Conservation (phyloP, 2,797 vertebrate species). For the Pogoniulus pusillus region DNA sequence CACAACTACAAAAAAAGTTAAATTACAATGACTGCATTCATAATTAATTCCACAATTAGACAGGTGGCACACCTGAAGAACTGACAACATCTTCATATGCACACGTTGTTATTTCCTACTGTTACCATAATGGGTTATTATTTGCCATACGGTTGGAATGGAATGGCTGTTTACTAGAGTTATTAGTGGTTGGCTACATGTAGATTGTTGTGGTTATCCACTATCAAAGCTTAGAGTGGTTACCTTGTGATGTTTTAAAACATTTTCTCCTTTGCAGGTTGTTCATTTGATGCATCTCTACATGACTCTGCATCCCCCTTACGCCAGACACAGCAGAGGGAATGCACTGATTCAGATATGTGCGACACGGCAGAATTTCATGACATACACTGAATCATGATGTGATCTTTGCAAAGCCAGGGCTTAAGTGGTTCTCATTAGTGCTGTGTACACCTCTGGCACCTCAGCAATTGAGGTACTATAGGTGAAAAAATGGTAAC, state of each 20-base stretch:
- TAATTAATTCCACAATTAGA: background rate
- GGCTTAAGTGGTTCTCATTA: background rate
- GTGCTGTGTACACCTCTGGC: background rate
- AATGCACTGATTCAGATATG: background rate
- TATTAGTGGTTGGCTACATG: background rate
- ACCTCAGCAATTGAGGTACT: background rate
- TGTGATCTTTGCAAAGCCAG: background rate
- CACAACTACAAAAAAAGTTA: background rate
- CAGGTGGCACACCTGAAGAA: background rate
- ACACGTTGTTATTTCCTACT: background rate
- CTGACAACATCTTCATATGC: background rate
- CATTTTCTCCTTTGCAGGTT: background rate
- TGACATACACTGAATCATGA: background rate
- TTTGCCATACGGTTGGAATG: background rate
- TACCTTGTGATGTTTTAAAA: background rate
- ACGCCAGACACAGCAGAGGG: background rate
- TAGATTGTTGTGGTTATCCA: background rate
- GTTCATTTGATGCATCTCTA: background rate
- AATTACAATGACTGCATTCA: background rate
- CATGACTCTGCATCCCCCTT: background rate
- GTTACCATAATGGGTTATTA: background rate
- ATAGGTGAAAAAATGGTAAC: background rate
- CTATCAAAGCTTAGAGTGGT: background rate
- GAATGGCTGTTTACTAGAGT: background rate
- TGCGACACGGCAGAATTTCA: background rate